These are phyloP conservation scores for Eulemur rufifrons DNA, from an alignment of 2,113 vertebrate genomes.

Conservation along the genomic window DNA sequence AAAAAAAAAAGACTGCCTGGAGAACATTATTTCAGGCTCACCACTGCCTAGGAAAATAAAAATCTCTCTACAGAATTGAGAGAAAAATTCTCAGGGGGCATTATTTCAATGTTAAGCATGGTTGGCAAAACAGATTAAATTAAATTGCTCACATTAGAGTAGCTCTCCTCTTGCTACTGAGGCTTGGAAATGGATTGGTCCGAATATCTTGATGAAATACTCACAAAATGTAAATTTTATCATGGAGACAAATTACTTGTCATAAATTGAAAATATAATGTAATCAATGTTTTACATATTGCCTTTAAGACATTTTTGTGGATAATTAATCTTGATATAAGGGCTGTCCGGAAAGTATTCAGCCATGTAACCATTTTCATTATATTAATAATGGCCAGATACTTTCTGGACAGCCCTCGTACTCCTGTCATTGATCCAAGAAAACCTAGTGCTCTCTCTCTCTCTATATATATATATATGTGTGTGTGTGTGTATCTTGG, in stretches of 20 bases:
- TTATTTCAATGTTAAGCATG: slow-evolving; percentile 41
- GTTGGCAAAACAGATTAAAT: slow-evolving; percentile 50
- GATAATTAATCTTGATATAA: neutral
- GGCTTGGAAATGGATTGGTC: neutral
- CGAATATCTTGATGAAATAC: slow-evolving; percentile 22
- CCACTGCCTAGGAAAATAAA: neutral
- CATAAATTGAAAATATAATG: neutral
- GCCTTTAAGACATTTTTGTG: slow-evolving; percentile 3
- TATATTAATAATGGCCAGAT: too few species aligned
- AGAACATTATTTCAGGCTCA: slow-evolving; percentile 51
- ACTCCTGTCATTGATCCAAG: neutral
- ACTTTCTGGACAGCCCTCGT: too few species aligned
- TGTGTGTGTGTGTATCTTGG: neutral
- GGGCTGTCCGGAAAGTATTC: too few species aligned
- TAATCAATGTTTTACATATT: slow-evolving; percentile 38
- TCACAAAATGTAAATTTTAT: slow-evolving; percentile 25
- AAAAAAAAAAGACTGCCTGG: neutral
- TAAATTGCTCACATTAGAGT: slow-evolving; percentile 20
- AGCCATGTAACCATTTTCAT: too few species aligned
- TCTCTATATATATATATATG: neutral
- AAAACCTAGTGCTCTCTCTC: neutral
- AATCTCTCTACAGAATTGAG: neutral
- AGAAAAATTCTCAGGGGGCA: slow-evolving; percentile 43
- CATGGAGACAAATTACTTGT: neutral
- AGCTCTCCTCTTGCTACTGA: neutral